Conservation (phyloP, 2,797 vertebrate genomes). For the Neomorphus geoffroyi region DNA sequence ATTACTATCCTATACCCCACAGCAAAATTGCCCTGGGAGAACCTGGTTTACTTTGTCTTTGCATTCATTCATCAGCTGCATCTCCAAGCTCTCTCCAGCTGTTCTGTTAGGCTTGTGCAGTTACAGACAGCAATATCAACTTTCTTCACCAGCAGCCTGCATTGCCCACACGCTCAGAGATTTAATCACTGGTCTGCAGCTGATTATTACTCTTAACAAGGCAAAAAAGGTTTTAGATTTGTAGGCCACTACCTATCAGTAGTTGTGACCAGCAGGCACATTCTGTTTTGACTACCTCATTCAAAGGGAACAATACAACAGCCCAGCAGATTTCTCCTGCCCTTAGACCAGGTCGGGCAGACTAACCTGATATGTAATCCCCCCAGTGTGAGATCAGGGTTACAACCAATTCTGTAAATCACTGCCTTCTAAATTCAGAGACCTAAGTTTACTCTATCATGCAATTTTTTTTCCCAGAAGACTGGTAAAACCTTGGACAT, state of each 20-base stretch:
- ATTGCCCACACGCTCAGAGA: background rate
- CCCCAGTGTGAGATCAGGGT: background rate
- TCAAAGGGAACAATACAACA: background rate
- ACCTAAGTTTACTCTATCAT: background rate
- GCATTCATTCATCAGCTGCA: background rate
- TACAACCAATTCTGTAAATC: background rate
- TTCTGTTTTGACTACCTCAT: background rate
- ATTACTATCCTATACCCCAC: background rate
- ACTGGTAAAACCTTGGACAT: background rate
- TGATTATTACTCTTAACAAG: background rate
- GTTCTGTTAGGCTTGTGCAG: background rate
- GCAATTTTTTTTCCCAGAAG: background rate
- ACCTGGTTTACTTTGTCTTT: background rate
- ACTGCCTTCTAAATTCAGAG: background rate
- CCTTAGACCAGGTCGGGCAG: background rate
- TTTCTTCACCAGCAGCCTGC: background rate
- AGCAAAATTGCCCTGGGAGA: background rate
- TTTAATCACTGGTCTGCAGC: background rate
- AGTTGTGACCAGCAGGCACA: background rate
- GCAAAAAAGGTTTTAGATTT: background rate
- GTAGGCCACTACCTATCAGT: background rate
- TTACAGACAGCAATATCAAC: accelerated
- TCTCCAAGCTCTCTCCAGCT: background rate
- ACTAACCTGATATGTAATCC: background rate
- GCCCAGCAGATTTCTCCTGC: background rate